These are phyloP conservation scores for Falco cherrug DNA, from an alignment of 2,797 vertebrate genomes.

Conservation along the genomic window DNA sequence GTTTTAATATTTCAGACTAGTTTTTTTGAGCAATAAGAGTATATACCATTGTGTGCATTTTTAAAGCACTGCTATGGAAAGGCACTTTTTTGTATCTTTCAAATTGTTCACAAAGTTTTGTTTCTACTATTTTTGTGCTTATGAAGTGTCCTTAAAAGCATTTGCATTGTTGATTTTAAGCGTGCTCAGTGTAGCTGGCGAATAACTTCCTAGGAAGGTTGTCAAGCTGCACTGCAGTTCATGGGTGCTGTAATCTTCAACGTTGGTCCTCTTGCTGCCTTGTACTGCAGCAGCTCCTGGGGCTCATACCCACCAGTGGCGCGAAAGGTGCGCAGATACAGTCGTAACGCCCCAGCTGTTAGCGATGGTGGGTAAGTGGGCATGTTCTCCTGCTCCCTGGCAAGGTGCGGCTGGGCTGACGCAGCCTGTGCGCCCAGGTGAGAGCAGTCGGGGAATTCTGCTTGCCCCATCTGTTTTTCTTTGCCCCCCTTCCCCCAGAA, in stretches of 20 bases:
- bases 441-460: neutral
- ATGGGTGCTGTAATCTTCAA: constrained; percentile 39
- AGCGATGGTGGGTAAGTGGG: neutral
- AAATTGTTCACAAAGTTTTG: constrained; percentile 47
- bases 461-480: neutral
- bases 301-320: neutral
- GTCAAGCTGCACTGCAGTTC: neutral
- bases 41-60: constrained; percentile 69
- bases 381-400: accelerated
- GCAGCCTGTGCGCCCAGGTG: neutral
- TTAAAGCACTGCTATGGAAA: constrained; percentile 66
- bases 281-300: neutral
- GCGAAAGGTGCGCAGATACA: neutral
- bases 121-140: constrained; percentile 66
- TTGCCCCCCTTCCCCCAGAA: no score
- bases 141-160: constrained; percentile 72
- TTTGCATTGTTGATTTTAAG: constrained; percentile 53
- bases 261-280: neutral
- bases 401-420: neutral
- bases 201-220: neutral
- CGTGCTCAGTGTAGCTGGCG: neutral
- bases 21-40: constrained; percentile 71
- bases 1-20: constrained; percentile 39
- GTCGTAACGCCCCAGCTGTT: neutral
- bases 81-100: constrained; percentile 69